These are phyloP conservation scores for Tanytarsus gracilentus DNA, from an alignment of 2,888 invertebrate species.

Conservation along the genomic window DNA sequence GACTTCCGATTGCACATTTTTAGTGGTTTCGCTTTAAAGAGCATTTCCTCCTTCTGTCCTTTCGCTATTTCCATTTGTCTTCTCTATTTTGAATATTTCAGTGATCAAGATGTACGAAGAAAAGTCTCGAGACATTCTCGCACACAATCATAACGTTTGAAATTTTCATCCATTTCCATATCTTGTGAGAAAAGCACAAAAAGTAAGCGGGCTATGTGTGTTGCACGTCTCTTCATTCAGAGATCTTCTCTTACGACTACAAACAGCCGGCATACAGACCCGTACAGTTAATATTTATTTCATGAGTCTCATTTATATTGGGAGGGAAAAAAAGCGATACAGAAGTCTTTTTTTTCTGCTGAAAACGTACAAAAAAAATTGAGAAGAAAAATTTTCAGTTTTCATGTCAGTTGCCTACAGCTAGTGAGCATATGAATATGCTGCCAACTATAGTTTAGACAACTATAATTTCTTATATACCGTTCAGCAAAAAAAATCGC, in stretches of 20 bases:
- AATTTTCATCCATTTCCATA: constrained; percentile 25
- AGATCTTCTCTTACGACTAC: constrained; percentile 8
- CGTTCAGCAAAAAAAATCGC: not conserved
- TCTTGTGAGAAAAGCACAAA: too few relatives aligned
- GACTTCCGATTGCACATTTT: too few relatives aligned
- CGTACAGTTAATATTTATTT: constrained; percentile 8
- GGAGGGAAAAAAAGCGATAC: constrained; percentile 1
- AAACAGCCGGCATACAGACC: not conserved
- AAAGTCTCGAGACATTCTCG: too few relatives aligned
- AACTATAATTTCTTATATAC: constrained; percentile 9
- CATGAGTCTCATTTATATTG: constrained; percentile 14
- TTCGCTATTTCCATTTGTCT: too few relatives aligned
- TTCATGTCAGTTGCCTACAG: constrained; percentile 27
- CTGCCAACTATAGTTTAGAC: constrained; percentile 17
- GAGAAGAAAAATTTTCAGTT: constrained; percentile 9
- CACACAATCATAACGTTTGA: not conserved
- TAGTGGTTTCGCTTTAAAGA: too few relatives aligned
- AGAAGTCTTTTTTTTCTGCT: not conserved
- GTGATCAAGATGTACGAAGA: too few relatives aligned
- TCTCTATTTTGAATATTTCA: too few relatives aligned
- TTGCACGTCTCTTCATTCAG: too few relatives aligned
- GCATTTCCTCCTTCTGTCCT: too few relatives aligned
- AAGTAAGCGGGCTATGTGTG: not conserved
- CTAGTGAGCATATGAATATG: constrained; percentile 23
- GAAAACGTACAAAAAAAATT: constrained; percentile 21